A percentile compares a stretch with the other conserved stretches of the same genome.
phyloP scores from a whole-genome alignment of 2,797 vertebrate species.

The Acropternis orthonyx region DNA sequence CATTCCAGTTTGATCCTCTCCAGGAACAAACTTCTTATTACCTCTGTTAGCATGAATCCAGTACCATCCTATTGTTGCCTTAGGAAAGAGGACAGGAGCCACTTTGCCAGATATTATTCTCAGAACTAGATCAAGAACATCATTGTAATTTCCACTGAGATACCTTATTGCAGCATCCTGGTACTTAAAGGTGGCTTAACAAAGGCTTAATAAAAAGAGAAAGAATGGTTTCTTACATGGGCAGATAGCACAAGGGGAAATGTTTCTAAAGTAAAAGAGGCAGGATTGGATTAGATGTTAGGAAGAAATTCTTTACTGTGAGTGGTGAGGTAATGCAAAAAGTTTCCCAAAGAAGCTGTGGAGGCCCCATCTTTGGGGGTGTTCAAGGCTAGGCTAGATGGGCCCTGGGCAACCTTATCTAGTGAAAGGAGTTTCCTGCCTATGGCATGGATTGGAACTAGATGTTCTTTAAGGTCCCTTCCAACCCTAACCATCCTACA shows the following conservation, averaged over 20 bases:
- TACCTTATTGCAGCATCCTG: neutral
- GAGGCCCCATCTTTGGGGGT: neutral
- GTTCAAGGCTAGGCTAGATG: neutral
- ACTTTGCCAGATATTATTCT: neutral
- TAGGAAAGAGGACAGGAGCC: neutral
- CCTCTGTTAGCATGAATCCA: neutral
- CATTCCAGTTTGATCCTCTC: neutral
- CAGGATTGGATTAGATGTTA: neutral
- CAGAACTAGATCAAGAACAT: neutral
- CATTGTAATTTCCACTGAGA: neutral
- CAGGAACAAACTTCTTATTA: neutral
- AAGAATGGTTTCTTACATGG: neutral
- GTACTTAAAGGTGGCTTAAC: neutral
- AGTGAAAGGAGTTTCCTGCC: neutral
- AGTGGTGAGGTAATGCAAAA: neutral
- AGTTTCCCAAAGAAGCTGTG: neutral
- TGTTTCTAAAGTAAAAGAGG: neutral
- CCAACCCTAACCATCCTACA: fast-evolving
- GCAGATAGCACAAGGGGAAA: neutral
- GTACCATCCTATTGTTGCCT: neutral
- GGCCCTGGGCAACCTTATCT: neutral
- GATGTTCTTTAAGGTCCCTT: neutral
- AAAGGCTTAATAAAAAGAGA: neutral
- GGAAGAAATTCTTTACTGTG: neutral
- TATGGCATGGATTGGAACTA: neutral